A percentile compares a stretch with the other conserved stretches of the same genome.
phyloP scores from a whole-genome alignment of 2,797 vertebrate species.

The Lutjanus argentimaculatus region DNA sequence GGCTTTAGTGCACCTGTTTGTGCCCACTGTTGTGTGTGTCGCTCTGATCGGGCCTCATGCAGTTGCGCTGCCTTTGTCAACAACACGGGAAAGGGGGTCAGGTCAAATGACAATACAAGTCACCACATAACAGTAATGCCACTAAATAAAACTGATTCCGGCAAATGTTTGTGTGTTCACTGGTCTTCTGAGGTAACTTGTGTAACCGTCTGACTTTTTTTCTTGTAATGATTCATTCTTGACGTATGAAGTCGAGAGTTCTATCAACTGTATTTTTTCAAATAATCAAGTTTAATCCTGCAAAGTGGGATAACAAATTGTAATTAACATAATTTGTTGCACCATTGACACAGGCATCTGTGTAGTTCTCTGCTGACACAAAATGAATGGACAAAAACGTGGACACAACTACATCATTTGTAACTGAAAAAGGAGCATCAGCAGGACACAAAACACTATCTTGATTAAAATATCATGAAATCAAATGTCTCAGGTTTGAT shows the following conservation, averaged over 20 bases:
- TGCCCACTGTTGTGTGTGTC: background rate
- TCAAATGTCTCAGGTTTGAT: no score
- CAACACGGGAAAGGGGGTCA: conserved; percentile 21
- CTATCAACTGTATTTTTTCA: conserved; percentile 2
- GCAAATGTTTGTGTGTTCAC: background rate
- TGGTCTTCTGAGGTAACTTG: conserved; percentile 5
- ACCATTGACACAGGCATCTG: background rate
- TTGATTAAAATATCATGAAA: background rate
- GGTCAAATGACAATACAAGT: conserved; percentile 15
- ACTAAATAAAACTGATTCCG: background rate
- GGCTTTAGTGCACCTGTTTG: conserved; percentile 53
- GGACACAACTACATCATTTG: no score
- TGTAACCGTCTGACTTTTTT: background rate
- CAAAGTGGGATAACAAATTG: background rate
- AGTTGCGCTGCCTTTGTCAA: conserved; percentile 26
- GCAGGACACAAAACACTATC: background rate
- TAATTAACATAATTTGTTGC: conserved; percentile 17
- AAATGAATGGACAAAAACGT: background rate
- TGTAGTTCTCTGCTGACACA: conserved; percentile 2
- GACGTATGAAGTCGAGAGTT: background rate
- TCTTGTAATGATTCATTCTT: conserved; percentile 2
- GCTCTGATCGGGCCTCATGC: conserved; percentile 13
- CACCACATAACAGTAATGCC: background rate
- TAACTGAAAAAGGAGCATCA: background rate
- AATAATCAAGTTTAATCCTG: conserved; percentile 20